Evolutionary conservation across 2,888 invertebrate species (phyloP).

Genomic region (Leptura quadrifasciata): DNA sequence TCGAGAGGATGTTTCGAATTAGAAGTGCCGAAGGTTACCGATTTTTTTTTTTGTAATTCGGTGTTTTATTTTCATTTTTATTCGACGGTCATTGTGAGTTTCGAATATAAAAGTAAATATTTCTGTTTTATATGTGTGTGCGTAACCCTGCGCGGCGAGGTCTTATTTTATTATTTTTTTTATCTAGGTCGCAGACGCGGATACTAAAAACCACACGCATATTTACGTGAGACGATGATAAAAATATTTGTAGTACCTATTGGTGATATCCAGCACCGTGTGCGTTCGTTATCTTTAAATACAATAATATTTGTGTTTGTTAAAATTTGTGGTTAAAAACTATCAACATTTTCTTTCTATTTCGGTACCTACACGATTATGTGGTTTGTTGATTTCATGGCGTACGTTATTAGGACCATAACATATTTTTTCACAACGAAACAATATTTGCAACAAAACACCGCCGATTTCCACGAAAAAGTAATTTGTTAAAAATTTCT

Average conservation of each 20-base stretch:
- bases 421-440: too few relatives aligned
- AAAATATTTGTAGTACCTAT: slow-evolving; percentile 6
- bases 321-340: background rate
- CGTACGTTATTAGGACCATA: too few relatives aligned
- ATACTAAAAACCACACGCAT: background rate
- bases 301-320: background rate
- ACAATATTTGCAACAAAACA: too few relatives aligned
- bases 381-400: too few relatives aligned
- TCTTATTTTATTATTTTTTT: background rate
- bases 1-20: slow-evolving; percentile 1
- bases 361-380: background rate
- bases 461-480: too few relatives aligned
- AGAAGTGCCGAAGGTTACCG: background rate
- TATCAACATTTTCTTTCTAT: background rate
- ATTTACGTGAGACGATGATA: background rate
- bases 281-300: background rate
- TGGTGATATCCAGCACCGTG: background rate
- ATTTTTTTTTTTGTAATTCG: background rate
- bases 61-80: background rate
- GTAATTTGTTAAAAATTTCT: too few relatives aligned
- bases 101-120: background rate
- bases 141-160: background rate
- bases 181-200: background rate
- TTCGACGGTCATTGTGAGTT: background rate
- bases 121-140: slow-evolving; percentile 2